These are phyloP conservation scores for Hedychridium roseum DNA, from an alignment of 2,888 invertebrate species.

Conservation along the genomic window DNA sequence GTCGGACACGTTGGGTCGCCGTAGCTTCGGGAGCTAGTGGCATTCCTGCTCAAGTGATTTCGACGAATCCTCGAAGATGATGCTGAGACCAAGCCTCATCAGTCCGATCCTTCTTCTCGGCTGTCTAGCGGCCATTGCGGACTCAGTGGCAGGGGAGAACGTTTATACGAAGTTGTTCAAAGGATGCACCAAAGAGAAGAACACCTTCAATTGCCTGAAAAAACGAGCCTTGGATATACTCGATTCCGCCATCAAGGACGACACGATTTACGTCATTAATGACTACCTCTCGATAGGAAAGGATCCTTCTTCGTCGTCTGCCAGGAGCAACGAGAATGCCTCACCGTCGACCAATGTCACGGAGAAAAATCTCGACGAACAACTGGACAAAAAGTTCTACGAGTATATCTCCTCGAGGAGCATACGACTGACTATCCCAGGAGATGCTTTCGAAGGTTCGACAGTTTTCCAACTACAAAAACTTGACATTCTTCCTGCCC, in stretches of 20 bases:
- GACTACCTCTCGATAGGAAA: conserved; percentile 55
- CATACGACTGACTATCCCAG: conserved; percentile 58
- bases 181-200: conserved; percentile 55
- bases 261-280: conserved; percentile 56
- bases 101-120: conserved; percentile 14
- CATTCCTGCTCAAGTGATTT: neutral
- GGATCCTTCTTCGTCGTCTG: conserved; percentile 35
- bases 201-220: conserved; percentile 58
- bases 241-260: conserved; percentile 54
- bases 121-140: conserved; percentile 27
- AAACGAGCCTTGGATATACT: conserved; percentile 54
- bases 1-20: too few relatives aligned
- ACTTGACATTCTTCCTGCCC: too few relatives aligned
- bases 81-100: conserved; percentile 16
- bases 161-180: conserved; percentile 56
- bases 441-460: conserved; percentile 60
- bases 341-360: conserved; percentile 36
- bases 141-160: conserved; percentile 24
- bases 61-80: conserved; percentile 9
- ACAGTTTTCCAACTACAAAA: neutral
- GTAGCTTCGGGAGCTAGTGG: conserved; percentile 28
- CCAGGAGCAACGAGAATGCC: conserved; percentile 22
- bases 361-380: conserved; percentile 51
- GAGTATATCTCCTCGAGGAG: conserved; percentile 57
- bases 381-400: conserved; percentile 56